Evolutionary conservation across 2,888 invertebrate species (phyloP).

Genomic region (Isoperla grammatica): DNA sequence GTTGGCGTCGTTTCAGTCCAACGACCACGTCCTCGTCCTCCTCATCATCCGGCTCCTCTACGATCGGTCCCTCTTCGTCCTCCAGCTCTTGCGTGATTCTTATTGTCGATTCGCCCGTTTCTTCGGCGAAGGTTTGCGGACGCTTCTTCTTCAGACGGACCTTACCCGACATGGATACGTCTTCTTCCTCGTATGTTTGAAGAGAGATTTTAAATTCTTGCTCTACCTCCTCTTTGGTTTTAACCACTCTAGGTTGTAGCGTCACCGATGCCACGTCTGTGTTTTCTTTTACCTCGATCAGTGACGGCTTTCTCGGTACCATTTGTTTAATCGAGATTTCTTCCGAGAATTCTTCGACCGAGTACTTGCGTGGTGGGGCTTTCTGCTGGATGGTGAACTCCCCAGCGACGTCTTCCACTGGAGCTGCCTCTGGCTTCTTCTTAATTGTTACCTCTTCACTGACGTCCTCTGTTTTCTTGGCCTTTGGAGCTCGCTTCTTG

Average conservation of each 20-base stretch:
- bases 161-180: conserved; percentile 79
- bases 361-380: conserved; percentile 21
- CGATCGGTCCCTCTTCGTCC: conserved; percentile 43
- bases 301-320: conserved; percentile 58
- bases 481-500: conserved; percentile 45
- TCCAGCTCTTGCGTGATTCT: conserved; percentile 60
- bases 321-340: conserved; percentile 70
- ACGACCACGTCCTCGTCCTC: conserved; percentile 13
- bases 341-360: conserved; percentile 44
- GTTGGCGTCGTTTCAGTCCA: conserved; percentile 22
- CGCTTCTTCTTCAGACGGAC: conserved; percentile 66
- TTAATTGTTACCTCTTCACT: conserved; percentile 66
- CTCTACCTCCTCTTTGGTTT: conserved; percentile 80
- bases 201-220: conserved; percentile 84
- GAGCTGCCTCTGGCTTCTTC: conserved; percentile 52
- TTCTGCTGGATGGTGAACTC: conserved; percentile 33
- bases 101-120: conserved; percentile 69
- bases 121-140: conserved; percentile 69
- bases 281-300: conserved; percentile 62
- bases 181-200: conserved; percentile 82
- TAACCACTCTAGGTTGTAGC: conserved; percentile 67
- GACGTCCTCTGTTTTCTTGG: conserved; percentile 48
- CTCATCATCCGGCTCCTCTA: conserved; percentile 31
- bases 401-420: conserved; percentile 39
- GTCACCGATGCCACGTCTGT: conserved; percentile 73